These are phyloP conservation scores for Lasioglossum lativentre DNA, from an alignment of 2,888 invertebrate genomes.

Conservation along the genomic window DNA sequence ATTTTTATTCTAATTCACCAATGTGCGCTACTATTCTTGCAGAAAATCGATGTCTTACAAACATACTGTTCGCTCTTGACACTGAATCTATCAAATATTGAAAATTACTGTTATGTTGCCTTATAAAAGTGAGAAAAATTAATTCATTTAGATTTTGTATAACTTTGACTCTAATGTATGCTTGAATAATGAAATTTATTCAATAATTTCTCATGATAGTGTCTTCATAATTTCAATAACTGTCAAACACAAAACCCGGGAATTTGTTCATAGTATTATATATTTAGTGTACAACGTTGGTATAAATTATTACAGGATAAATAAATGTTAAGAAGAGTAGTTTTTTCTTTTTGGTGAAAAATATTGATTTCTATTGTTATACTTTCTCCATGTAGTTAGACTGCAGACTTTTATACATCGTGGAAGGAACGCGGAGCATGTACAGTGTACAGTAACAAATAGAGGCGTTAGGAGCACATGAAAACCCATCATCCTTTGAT, in stretches of 20 bases:
- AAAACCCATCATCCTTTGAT: slow-evolving; percentile 37
- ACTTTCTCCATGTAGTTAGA: neutral
- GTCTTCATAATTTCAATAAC: neutral
- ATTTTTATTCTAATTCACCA: neutral
- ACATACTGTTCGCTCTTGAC: neutral
- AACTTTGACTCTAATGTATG: neutral
- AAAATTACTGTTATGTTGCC: neutral
- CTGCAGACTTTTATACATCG: too few species aligned
- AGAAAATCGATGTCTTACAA: neutral
- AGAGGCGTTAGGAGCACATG: slow-evolving; percentile 2
- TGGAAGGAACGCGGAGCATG: neutral
- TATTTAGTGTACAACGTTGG: neutral
- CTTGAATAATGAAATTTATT: neutral
- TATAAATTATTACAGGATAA: too few species aligned
- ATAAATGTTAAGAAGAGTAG: too few species aligned
- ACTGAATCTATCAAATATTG: neutral
- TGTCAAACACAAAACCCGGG: too few species aligned
- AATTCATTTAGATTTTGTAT: neutral
- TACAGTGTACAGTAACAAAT: slow-evolving; percentile 29
- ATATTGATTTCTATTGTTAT: neutral
- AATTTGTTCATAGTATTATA: neutral
- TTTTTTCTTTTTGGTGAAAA: too few species aligned
- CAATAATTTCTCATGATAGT: neutral
- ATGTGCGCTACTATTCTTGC: neutral
- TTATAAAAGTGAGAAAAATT: neutral